These are phyloP conservation scores for Todiramphus chloris DNA, from an alignment of 2,113 vertebrate genomes.

Conservation along the genomic window DNA sequence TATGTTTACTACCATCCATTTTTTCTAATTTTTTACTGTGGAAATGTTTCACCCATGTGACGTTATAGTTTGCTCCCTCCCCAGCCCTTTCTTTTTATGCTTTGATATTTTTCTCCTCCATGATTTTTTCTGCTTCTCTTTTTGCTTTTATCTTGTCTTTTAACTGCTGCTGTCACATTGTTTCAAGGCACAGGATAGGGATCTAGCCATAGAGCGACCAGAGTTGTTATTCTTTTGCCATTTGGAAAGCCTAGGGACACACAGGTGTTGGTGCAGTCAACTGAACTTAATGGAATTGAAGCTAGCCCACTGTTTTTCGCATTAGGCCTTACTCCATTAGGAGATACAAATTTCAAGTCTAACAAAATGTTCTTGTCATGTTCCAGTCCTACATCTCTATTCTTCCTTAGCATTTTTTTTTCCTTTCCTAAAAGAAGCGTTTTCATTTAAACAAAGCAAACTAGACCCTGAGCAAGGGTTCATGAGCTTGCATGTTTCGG, in stretches of 20 bases:
- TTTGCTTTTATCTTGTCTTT: background rate
- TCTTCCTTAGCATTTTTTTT: background rate
- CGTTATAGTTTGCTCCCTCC: accelerated
- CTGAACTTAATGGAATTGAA: background rate
- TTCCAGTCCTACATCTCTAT: background rate
- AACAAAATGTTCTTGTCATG: background rate
- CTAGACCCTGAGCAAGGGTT: background rate
- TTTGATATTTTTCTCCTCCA: background rate
- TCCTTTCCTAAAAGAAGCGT: background rate
- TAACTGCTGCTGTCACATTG: background rate
- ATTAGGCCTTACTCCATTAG: background rate
- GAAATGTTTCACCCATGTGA: background rate
- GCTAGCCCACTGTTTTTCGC: background rate
- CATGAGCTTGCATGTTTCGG: background rate
- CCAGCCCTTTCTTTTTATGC: background rate
- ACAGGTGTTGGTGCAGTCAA: background rate
- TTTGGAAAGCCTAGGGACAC: background rate
- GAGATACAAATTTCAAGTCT: background rate
- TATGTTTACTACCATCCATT: background rate
- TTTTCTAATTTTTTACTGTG: background rate
- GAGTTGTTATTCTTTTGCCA: background rate
- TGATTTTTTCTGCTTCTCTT: background rate
- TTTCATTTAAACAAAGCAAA: background rate
- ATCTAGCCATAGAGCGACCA: background rate
- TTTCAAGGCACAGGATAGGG: background rate